These are phyloP conservation scores for Oceanites oceanicus DNA, from an alignment of 2,113 vertebrate genomes.

Conservation along the genomic window DNA sequence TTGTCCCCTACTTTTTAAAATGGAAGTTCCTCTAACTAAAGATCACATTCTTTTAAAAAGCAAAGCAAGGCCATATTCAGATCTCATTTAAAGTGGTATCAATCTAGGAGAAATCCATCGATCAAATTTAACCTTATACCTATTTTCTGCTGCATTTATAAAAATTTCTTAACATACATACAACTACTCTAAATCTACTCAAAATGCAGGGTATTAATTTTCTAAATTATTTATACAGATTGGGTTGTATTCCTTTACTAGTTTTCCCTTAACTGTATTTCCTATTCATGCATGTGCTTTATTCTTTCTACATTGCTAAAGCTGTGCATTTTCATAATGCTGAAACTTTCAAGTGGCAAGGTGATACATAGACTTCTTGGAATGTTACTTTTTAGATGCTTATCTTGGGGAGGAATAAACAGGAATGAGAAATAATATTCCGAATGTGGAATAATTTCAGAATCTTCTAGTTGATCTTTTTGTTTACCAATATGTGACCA, in stretches of 20 bases:
- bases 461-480: neutral
- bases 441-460: neutral
- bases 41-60: neutral
- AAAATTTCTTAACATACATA: neutral
- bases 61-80: neutral
- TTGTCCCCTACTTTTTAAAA: neutral
- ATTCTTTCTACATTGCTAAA: neutral
- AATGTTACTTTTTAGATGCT: neutral
- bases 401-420: neutral
- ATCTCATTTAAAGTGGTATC: neutral
- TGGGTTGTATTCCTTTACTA: neutral
- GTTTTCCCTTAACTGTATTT: neutral
- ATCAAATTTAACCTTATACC: neutral
- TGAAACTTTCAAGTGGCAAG: neutral
- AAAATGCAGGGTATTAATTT: neutral
- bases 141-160: neutral
- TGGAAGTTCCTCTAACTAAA: neutral
- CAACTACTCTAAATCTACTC: neutral
- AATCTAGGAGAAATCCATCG: neutral
- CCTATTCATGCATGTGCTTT: neutral
- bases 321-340: neutral
- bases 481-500: neutral
- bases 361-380: neutral
- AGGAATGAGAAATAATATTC: neutral
- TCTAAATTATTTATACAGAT: neutral